These are phyloP conservation scores for Drosophila meridionalis DNA, from an alignment of 2,888 invertebrate genomes.

Conservation along the genomic window DNA sequence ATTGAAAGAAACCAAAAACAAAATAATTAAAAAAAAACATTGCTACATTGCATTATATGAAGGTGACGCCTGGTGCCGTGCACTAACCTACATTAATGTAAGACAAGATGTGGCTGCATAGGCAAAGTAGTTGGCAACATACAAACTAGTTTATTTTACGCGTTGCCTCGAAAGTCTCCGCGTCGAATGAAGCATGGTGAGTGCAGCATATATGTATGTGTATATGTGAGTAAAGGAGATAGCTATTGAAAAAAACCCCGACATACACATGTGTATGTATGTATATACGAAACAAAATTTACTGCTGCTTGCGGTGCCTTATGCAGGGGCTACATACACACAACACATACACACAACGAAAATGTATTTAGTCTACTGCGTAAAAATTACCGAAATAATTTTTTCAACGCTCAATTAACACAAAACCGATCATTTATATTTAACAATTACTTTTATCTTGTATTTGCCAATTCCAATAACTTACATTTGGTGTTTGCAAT, in stretches of 20 bases:
- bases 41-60: slow-evolving; percentile 24
- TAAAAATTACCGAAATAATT: slow-evolving; percentile 58
- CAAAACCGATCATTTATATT: slow-evolving; percentile 32
- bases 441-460: slow-evolving; percentile 19
- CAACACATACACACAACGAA: slow-evolving; percentile 16
- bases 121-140: slow-evolving; percentile 56
- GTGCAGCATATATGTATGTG: slow-evolving; percentile 15
- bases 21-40: slow-evolving; percentile 10
- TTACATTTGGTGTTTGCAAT: slow-evolving; percentile 41
- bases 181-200: slow-evolving; percentile 45
- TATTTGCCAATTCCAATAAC: slow-evolving; percentile 43
- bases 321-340: slow-evolving; percentile 35
- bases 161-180: slow-evolving; percentile 55
- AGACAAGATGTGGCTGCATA: slow-evolving; percentile 48
- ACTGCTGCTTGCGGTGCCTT: slow-evolving; percentile 69
- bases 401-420: slow-evolving; percentile 28
- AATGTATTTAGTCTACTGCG: slow-evolving; percentile 58
- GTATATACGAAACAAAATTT: slow-evolving; percentile 56
- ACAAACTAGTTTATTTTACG: slow-evolving; percentile 60
- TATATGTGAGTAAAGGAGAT: slow-evolving; percentile 59
- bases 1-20: slow-evolving; percentile 43
- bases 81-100: slow-evolving; percentile 72
- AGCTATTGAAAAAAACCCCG: slow-evolving; percentile 52
- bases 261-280: slow-evolving; percentile 44
- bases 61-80: slow-evolving; percentile 29